Base-by-base conservation (phyloP, 1,140 invertebrate genomes). In the Nasonia giraulti region DNA sequence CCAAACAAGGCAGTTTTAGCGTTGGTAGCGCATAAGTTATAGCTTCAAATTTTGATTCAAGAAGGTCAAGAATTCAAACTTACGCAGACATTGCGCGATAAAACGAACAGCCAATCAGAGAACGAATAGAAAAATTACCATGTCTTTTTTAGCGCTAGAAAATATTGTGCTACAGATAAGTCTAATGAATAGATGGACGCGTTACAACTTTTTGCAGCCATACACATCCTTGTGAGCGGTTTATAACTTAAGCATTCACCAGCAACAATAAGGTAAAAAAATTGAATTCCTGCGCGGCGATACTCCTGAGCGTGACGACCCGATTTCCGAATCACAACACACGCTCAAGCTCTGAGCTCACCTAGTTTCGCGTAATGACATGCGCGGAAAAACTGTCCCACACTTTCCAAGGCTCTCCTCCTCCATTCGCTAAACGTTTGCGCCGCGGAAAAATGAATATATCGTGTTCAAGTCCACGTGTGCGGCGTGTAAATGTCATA, bases 381-480 rank as follows among this genome's bases (percentile, higher is more conserved):
- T 77, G 75, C 75, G 44, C 47, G 75, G 27, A 77, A 77, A 77
- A 77, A 77, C 23, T 77, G 75, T 77, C 75, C 23, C 75, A 50
- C 75, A 77, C 75, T 77, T 50, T 55, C 37, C 75, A 77, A 77
- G 47, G 75, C n/a, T n/a, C 75, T 77, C n/a, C 47, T 14, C 73
- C 73, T 37, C n/a, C 69, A 0, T 44, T 37, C 37, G 20, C 31
- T 40, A 27, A 44, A 71, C 68, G 11, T 33, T 62, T n/a, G 20
- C 5, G 20, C 1, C 23, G 10, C 20, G 27, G 17, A 31, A 71
- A 69, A 71, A 71, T 71, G 23, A 33, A 10, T 33, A n/a, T 0
- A 62, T 27, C 68, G 23, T 12, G 68, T 71, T 27, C 68, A 71
- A 71, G 68, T 33, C 4, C 14, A 71, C 31, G 8, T 71, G 31